phyloP scores from a whole-genome alignment of 2,888 invertebrate genomes.

The Troglohyphantes excavatus region DNA sequence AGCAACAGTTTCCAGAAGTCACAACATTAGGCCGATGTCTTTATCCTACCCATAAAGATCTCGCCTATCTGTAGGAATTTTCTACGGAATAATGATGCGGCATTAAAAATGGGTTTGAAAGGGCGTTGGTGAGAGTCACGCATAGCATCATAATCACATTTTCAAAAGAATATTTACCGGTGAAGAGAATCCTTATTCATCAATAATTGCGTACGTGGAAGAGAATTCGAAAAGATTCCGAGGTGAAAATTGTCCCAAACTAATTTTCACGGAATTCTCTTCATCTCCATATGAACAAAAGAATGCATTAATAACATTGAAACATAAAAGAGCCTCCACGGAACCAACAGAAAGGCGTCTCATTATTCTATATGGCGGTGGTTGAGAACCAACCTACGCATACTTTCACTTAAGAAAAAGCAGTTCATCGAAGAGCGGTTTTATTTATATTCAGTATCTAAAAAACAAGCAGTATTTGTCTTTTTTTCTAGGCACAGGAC shows the following conservation, averaged over 20 bases:
- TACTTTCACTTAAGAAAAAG: background rate
- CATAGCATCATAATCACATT: background rate
- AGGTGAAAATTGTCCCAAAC: background rate
- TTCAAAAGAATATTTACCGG: background rate
- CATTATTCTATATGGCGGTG: background rate
- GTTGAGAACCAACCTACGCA: background rate
- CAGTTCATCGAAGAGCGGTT: no score
- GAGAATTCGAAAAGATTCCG: background rate
- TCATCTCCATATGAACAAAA: background rate
- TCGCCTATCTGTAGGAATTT: background rate
- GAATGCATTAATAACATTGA: background rate
- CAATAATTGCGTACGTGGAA: background rate
- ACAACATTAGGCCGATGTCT: background rate
- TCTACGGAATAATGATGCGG: background rate
- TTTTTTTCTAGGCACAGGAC: no score
- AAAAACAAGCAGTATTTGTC: no score
- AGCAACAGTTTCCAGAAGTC: background rate
- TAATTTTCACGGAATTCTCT: background rate
- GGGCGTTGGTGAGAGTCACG: conserved; percentile 1
- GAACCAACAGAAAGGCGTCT: background rate
- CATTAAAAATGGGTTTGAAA: background rate
- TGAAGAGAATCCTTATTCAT: background rate
- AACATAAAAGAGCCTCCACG: background rate
- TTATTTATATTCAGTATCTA: no score
- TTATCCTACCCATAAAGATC: background rate